phyloP scores from a whole-genome alignment of 2,113 vertebrate genomes.

The Microtus ochrogaster region DNA sequence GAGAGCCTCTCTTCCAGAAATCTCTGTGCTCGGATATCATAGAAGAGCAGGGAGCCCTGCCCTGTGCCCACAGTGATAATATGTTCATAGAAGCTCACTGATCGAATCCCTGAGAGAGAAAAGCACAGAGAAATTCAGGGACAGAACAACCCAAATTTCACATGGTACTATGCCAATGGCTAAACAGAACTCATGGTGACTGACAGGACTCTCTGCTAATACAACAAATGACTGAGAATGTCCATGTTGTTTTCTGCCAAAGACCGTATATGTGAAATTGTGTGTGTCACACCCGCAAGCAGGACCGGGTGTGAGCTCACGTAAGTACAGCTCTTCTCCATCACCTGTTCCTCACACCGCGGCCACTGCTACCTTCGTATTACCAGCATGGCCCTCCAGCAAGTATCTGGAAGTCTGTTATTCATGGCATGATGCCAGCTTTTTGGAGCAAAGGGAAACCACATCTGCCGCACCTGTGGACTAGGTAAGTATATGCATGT shows the following conservation, averaged over 20 bases:
- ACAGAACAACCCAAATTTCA: neutral
- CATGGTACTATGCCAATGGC: neutral
- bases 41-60: conserved; percentile 96
- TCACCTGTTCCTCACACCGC: neutral
- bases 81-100: conserved; percentile 99
- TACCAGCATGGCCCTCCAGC: neutral
- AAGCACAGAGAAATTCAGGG: conserved; percentile 11
- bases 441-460: neutral
- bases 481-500: neutral
- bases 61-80: conserved; percentile 99
- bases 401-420: neutral
- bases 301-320: neutral
- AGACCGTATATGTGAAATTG: neutral
- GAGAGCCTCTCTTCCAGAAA: conserved; percentile 93
- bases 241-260: neutral
- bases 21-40: conserved; percentile 96
- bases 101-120: conserved; percentile 92
- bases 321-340: neutral
- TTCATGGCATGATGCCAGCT: neutral
- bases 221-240: neutral
- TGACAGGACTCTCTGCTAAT: neutral
- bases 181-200: neutral
- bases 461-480: neutral
- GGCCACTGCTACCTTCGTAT: neutral
- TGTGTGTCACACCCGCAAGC: neutral